Evolutionary conservation across 2,888 invertebrate genomes (phyloP), one percentile per base, ranked within the genome.

Genomic region (Nomada lathburiana): DNA sequence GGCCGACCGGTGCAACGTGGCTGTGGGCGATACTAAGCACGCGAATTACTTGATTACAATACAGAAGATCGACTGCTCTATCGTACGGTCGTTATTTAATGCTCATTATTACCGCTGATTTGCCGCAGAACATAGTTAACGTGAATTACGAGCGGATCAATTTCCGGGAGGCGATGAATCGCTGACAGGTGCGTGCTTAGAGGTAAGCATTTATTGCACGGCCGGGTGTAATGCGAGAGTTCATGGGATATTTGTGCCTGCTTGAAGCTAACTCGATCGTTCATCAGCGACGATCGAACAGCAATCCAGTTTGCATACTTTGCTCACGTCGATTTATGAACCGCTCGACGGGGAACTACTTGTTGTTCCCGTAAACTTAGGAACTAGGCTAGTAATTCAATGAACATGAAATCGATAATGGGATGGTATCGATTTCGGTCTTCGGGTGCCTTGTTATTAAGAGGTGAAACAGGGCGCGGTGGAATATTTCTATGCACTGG

Each of bases 101-200:
- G 86, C 86, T 91, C 92, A 90, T 92, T 92, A 93, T 92, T 90
- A 89, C 89, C 90, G 90, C 91, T 57, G 91, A 93, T 91, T 92
- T 92, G 89, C 87, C 92, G 89, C 87, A 76, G 85, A 82, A 81
- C 84, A 82, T 89, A 87, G 88, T 90, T 88, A 89, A 76, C 76
- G 83, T 88, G 90, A 90, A 91, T 93, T 92, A 91, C 87, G 90
- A 89, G 80, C 89, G 89, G 89, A 87, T 80, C 87, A 92, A 93
- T 93, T 92, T 93, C 92, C 90, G 89, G 87, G 77, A 29, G 65
- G 42, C 64, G 79, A 78, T 81, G 75, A 47, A 79, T 74, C 68
- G 81, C 86, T 74, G 86, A 86, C 86, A 79, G 78, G 78, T 74
- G 76, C 77, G 67, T 55, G 76, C 75, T 86, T 81, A 78, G 84